phyloP scores from a whole-genome alignment of 2,888 invertebrate genomes.

The Clusia tigrina region DNA sequence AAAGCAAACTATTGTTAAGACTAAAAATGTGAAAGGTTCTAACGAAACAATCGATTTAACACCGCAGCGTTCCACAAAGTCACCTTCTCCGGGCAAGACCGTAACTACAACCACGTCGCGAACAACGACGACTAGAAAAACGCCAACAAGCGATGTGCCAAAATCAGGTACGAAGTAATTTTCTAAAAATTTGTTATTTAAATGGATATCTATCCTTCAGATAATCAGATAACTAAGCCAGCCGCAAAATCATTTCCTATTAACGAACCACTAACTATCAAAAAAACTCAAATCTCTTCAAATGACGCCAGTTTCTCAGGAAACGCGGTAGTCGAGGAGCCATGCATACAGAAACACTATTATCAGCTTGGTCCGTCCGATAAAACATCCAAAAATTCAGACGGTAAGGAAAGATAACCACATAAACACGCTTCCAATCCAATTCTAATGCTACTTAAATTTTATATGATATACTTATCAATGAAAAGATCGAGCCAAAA shows the following conservation, averaged over 20 bases:
- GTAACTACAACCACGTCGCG: constrained; percentile 34
- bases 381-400: constrained; percentile 37
- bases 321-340: constrained; percentile 47
- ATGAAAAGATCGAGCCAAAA: constrained; percentile 8
- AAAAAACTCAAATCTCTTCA: constrained; percentile 51
- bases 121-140: constrained; percentile 6
- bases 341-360: constrained; percentile 53
- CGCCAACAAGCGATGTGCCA: constrained; percentile 35
- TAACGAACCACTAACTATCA: constrained; percentile 52
- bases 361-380: constrained; percentile 60
- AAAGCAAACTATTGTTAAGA: constrained; percentile 48
- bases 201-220: constrained; percentile 62
- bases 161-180: constrained; percentile 59
- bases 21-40: constrained; percentile 45
- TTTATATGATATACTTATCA: constrained; percentile 2
- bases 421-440: constrained; percentile 13
- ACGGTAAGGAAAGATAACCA: constrained; percentile 31
- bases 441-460: constrained; percentile 4
- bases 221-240: constrained; percentile 59
- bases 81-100: constrained; percentile 43
- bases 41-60: constrained; percentile 50
- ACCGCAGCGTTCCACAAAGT: constrained; percentile 48
- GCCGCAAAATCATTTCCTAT: constrained; percentile 55
- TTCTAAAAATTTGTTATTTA: constrained; percentile 30
- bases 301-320: constrained; percentile 41